phyloP scores from a whole-genome alignment of 2,113 vertebrate species.

The Indicator maculatus region DNA sequence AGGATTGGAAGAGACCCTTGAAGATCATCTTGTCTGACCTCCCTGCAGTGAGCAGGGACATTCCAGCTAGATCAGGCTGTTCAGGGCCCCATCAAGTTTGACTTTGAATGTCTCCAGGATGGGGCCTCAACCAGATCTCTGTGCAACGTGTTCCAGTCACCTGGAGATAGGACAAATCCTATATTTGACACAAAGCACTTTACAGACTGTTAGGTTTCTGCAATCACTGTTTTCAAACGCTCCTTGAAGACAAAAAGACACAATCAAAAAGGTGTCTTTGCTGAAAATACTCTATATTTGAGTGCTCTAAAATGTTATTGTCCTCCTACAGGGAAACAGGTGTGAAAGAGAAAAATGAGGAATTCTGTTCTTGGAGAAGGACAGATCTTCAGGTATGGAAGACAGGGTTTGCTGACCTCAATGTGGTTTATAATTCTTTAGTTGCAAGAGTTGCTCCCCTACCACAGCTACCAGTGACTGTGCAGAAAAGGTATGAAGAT shows the following conservation, averaged over 20 bases:
- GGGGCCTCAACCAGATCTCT: too few species aligned
- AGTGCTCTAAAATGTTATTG: not conserved
- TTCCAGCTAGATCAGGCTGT: too few species aligned
- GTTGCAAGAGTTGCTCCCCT: not conserved
- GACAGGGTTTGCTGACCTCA: not conserved
- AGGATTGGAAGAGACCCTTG: too few species aligned
- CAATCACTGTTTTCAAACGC: not conserved
- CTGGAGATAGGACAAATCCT: not conserved
- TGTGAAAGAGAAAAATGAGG: not conserved
- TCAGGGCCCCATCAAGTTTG: too few species aligned
- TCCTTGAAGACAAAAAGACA: not conserved
- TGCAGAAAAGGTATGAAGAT: not conserved
- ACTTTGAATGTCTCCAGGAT: too few species aligned
- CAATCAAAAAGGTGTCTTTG: rapidly evolving
- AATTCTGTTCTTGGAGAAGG: not conserved
- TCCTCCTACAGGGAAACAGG: not conserved
- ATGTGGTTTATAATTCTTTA: not conserved
- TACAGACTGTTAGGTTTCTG: not conserved
- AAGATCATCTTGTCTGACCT: too few species aligned
- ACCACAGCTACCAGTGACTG: not conserved
- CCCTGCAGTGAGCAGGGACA: too few species aligned
- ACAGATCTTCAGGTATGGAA: not conserved
- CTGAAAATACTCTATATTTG: not conserved
- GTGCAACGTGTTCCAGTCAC: too few species aligned
- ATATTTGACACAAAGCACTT: not conserved